Evolutionary conservation across 2,888 invertebrate genomes (phyloP), one percentile per base, ranked within the genome.

Genomic region (Agrotis puta): DNA sequence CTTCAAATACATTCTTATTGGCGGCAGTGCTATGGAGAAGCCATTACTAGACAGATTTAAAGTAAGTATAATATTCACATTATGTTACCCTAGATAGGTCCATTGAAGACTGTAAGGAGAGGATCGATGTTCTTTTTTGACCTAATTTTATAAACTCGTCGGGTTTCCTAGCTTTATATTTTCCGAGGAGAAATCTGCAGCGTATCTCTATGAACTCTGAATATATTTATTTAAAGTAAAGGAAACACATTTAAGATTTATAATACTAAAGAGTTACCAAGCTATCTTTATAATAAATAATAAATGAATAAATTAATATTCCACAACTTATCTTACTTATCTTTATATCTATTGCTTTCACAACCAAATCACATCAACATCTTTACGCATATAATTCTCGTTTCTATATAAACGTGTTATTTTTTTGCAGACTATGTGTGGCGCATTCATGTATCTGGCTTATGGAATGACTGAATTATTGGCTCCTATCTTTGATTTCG

Each of bases 391-490:
- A 22, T 27, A 33, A 0, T 33, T 72, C 20, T 24, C n/a, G 4
- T 48, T 9, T 22, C 7, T 33, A 33, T 33, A 47, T n/a, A 50
- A 54, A 0, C n/a, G 18, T 53, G 33, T 39, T 39, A 2, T 67
- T 65, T 79, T 11, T 79, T 73, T 74, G 39, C 78, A 90, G 91
- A 70, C 62, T 68, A 85, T 85, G 68, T 88, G 88, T 51, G 63
- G 64, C 3, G 88, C 89, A 0, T 88, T 86, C 65, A 64, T 92
- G 11, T 89, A 85, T 61, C 64, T 90, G 64, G 87, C 87, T 5
- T 92, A 91, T 63, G 89, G 92, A 18, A 92, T 92, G 92, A 91
- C 91, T 1, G 92, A 92, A 74, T 82, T 92, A 3, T 74, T 91
- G 45, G 87, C 86, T n/a, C 91, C 90, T 6, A 85, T 89, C 9